Percentiles rank a stretch among this genome's conserved stretches.
phyloP scores from a whole-genome alignment of 2,113 vertebrate genomes.

The Crotalus horridus region DNA sequence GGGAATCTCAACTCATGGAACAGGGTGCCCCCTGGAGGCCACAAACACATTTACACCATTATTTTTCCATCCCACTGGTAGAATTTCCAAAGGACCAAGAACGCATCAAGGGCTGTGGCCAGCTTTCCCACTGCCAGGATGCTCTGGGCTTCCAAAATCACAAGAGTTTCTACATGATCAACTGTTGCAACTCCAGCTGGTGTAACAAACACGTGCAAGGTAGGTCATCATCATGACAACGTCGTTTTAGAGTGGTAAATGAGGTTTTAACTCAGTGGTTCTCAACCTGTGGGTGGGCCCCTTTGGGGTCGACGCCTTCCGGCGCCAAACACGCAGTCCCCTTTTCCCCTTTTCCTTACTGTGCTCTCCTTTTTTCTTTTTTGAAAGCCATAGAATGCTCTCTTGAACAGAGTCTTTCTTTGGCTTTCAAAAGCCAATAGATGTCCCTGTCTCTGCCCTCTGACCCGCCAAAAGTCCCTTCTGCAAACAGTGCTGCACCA shows the following conservation, averaged over 20 bases:
- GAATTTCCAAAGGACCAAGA: neutral
- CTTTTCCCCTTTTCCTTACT: no score
- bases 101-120: constrained; percentile 23
- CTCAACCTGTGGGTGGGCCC: no score
- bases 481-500: no score
- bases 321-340: no score
- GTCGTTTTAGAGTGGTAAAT: neutral
- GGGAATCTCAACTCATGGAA: neutral
- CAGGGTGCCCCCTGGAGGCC: neutral
- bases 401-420: no score
- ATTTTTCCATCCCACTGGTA: neutral
- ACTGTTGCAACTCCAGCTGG: constrained; percentile 7
- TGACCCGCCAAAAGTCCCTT: no score
- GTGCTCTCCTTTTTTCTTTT: no score
- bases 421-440: no score
- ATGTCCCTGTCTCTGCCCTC: no score
- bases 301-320: no score
- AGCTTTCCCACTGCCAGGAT: constrained; percentile 1
- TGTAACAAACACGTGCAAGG: constrained; percentile 17
- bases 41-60: neutral
- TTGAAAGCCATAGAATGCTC: no score
- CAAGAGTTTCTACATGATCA: constrained; percentile 13
- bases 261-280: neutral
- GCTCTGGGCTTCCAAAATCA: constrained; percentile 20
- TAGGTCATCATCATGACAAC: neutral